Evolutionary conservation across 2,113 vertebrate genomes (phyloP).

Genomic region (Xyliphius kryptos): DNA sequence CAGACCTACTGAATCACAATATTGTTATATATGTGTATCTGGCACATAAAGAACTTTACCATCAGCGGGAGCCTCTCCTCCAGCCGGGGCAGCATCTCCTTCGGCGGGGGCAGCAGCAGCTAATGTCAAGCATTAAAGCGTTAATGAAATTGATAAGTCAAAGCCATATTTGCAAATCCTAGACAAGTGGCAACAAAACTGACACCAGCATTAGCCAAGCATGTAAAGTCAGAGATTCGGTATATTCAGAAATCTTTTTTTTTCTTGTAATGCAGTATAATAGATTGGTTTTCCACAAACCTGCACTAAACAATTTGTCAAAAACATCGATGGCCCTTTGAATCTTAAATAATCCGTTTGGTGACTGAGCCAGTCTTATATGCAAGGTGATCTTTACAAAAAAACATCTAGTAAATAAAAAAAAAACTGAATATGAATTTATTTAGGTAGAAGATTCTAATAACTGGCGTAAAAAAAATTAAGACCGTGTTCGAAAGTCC

Average conservation of each 20-base stretch:
- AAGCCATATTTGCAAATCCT: too few relatives aligned
- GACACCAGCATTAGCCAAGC: background rate
- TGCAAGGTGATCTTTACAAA: background rate
- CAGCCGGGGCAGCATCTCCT: conserved; percentile 24
- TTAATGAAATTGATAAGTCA: background rate
- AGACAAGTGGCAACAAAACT: too few relatives aligned
- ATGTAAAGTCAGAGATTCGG: background rate
- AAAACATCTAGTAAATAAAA: too few relatives aligned
- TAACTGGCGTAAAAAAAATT: too few relatives aligned
- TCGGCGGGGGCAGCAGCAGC: conserved; percentile 19
- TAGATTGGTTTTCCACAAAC: background rate
- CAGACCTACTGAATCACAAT: too few relatives aligned
- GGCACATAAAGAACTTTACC: conserved; percentile 12
- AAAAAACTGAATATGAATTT: too few relatives aligned
- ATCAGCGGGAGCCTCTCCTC: conserved; percentile 22
- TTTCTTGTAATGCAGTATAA: background rate
- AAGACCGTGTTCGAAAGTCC: too few relatives aligned
- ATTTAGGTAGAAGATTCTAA: too few relatives aligned
- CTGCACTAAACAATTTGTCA: background rate
- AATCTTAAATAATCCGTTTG: too few relatives aligned
- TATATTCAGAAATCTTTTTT: background rate
- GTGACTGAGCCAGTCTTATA: background rate
- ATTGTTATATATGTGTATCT: too few relatives aligned
- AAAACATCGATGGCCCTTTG: too few relatives aligned
- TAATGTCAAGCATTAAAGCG: conserved; percentile 13